These are phyloP conservation scores for Oopsacas minuta DNA, from an alignment of 37 sponge, comb jelly and placozoan species.

Conservation along the genomic window DNA sequence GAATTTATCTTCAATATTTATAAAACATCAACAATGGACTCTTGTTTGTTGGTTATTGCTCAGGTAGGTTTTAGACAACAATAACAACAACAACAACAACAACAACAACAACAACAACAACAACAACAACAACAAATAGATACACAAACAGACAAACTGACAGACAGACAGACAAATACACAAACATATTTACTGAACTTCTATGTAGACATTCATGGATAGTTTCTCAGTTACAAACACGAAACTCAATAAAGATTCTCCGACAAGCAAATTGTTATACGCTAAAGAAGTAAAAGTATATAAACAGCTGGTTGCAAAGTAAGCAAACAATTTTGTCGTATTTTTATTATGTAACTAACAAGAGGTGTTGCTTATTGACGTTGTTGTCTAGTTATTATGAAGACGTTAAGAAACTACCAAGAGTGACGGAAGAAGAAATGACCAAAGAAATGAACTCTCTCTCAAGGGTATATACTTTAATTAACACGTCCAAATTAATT, in stretches of 20 bases:
- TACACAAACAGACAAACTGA: neutral
- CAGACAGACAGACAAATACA: neutral
- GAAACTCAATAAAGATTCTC: slow-evolving; percentile 56
- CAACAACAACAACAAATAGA: neutral
- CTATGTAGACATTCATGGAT: slow-evolving; percentile 35
- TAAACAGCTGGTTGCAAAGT: slow-evolving; percentile 54
- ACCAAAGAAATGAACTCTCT: neutral
- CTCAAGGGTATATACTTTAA: neutral
- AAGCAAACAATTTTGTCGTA: slow-evolving; percentile 15
- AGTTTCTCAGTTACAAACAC: slow-evolving; percentile 19
- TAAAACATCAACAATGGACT: slow-evolving; percentile 79
- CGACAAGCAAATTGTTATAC: slow-evolving; percentile 79
- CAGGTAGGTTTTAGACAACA: slow-evolving; percentile 36
- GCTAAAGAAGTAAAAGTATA: slow-evolving; percentile 83
- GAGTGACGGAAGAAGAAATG: neutral
- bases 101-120: too few relatives aligned
- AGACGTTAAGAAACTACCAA: slow-evolving; percentile 5
- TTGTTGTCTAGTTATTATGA: neutral
- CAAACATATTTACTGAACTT: neutral
- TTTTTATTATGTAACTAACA: neutral
- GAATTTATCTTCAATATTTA: slow-evolving; percentile 91
- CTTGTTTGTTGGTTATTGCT: slow-evolving; percentile 71
- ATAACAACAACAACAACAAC: too few relatives aligned
- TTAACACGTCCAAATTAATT: too few relatives aligned
- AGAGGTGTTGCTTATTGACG: neutral